Base-by-base conservation (phyloP, 2,113 vertebrate species). In the Miniopterus natalensis region DNA sequence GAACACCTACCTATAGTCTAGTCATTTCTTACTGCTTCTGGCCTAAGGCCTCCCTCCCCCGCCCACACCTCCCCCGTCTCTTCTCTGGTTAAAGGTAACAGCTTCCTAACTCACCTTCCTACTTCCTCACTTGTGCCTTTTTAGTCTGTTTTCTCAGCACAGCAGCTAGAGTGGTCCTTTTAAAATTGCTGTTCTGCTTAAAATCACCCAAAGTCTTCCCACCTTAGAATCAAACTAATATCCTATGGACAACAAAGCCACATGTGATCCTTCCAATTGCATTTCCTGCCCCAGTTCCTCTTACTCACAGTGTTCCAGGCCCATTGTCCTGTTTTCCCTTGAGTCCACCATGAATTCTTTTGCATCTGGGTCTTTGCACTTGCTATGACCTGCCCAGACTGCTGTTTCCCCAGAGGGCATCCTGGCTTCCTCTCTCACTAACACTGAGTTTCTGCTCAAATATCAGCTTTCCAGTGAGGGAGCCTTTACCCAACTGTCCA, bases 251-350 rank as follows among this genome's bases (percentile, higher is more conserved):
- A 18, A 29, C 9, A 77, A 90, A 15, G 31, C 7, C 47, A 4
- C 4, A 1, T 8, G 20, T 0, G 3, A 47, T 9, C 13, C 71
- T 79, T 63, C 25, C 25, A 21, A 2, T 0, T 3, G 0, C 15
- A n/a, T 20, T 51, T 63, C 29, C 55, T 15, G 27, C 4, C 61
- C 17, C 25, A 12, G 25, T 42, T 81, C n/a, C n/a, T 85, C 51
- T 18, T 1, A 6, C 3, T 40, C 57, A 5, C 1, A 4, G 5
- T 51, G 18, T 73, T 66, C 17, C 18, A 53, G 42, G 23, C 8
- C n/a, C 23, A 20, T 15, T 4, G 5, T 53, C 42, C 49, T 25
- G 31, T 47, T 75, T 70, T 40, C 10, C 47, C 36, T 49, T 20
- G 49, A 71, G 29, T 40, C 27, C 17, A 2, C 49, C 11, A 51